Evolutionary conservation across 2,113 vertebrate genomes (phyloP).

Genomic region (Dipodomys ordii): DNA sequence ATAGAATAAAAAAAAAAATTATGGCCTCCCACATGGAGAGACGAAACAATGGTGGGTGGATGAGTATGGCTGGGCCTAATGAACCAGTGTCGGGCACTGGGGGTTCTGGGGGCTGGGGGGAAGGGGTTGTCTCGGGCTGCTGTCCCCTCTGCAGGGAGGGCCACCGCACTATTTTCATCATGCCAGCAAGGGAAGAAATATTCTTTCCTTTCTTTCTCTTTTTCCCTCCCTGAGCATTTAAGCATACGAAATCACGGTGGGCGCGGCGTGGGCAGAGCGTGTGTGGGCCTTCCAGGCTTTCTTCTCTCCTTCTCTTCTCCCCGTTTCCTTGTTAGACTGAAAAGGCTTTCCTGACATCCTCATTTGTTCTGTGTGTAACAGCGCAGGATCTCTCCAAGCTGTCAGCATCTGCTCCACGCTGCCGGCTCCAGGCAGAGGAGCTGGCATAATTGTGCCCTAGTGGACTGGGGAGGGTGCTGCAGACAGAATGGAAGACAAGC

Average conservation of each 20-base stretch:
- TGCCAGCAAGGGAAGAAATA: slow-evolving; percentile 81
- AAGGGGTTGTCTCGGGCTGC: slow-evolving; percentile 64
- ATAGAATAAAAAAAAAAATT: neutral
- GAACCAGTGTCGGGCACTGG: neutral
- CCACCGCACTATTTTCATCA: slow-evolving; percentile 79
- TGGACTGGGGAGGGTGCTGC: slow-evolving; percentile 72
- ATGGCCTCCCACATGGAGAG: neutral
- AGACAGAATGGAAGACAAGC: slow-evolving; percentile 72
- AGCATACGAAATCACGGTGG: slow-evolving; percentile 87
- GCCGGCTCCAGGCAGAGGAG: slow-evolving; percentile 83
- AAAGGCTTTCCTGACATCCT: slow-evolving; percentile 87
- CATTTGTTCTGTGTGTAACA: slow-evolving; percentile 88
- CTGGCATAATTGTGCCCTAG: slow-evolving; percentile 83
- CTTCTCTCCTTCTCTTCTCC: slow-evolving; percentile 87
- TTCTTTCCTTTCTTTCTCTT: slow-evolving; percentile 74
- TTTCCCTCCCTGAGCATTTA: slow-evolving; percentile 85
- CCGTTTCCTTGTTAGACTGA: slow-evolving; percentile 87
- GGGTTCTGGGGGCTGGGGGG: neutral
- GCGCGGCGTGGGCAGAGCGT: slow-evolving; percentile 83
- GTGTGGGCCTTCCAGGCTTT: slow-evolving; percentile 85
- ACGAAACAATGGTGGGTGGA: slow-evolving; percentile 18
- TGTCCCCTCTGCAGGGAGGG: slow-evolving; percentile 67
- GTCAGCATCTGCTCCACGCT: slow-evolving; percentile 88
- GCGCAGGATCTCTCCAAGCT: slow-evolving; percentile 85
- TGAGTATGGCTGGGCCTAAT: slow-evolving; percentile 33